Base-by-base conservation (phyloP, 2,113 vertebrate genomes). In the Oreotragus oreotragus region DNA sequence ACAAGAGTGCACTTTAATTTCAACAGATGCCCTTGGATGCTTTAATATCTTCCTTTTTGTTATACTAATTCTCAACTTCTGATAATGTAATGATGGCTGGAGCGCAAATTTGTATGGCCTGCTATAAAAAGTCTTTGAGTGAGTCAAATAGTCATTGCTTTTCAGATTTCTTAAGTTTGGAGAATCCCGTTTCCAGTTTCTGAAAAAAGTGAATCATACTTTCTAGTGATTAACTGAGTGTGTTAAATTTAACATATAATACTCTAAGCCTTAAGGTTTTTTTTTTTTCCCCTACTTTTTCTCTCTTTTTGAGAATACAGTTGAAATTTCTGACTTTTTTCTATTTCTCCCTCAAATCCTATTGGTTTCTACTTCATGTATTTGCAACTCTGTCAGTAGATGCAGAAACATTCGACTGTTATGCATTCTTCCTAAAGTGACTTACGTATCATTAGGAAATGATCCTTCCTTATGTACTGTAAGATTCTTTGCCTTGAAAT, bases 151-250 rank as follows among this genome's bases (percentile, higher is more conserved):
- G 13, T 55, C 21, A 4, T 57, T 85, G 14, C 70, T 95, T 91
- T 96, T 39, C 39, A 93, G 36, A 80, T 80, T 53, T 58, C 19
- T 96, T 83, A 64, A 6, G 4, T 96, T 96, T 76, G 58, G 43
- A 19, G 43, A 88, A 87, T 93, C 21, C 27, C 17, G 58, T 55
- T 80, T 88, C 80, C 93, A 39, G 57, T 64, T 97, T 85, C n/a
- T 47, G 43, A 90, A 96, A 90, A 21, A 94, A 95, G 43, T 85
- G n/a, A 96, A 27, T 95, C 30, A 73, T 51, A 49, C 45, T 85
- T 39, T 92, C 30, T 81, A 83, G 45, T 62, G 33, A 91, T 70
- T 84, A 80, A 66, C 16, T 39, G 6, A 95, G 11, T 57, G 21
- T n/a, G 51, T 84, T 95, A 95, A 92, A 57, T 81, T 88, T 51